Conservation (phyloP, 1,140 invertebrate genomes). For the Temnothorax longispinosus region DNA sequence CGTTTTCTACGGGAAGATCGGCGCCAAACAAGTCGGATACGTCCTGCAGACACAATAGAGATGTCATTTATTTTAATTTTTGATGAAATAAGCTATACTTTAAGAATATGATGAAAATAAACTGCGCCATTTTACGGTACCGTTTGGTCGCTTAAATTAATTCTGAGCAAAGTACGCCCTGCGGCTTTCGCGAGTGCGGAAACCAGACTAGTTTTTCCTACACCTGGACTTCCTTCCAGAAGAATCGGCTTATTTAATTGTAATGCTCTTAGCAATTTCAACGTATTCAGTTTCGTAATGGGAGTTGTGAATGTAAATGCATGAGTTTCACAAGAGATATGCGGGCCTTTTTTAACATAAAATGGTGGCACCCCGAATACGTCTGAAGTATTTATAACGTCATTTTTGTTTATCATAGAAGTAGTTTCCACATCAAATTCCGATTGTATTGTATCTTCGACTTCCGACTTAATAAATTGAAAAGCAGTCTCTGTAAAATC, state of each 20-base stretch:
- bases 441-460: constrained; percentile 72
- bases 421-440: constrained; percentile 52
- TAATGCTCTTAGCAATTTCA: constrained; percentile 94
- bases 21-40: constrained; percentile 99
- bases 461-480: constrained; percentile 86
- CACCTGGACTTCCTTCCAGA: constrained; percentile 98
- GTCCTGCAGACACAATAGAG: constrained; percentile 88
- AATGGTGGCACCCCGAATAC: constrained; percentile 91
- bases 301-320: constrained; percentile 92
- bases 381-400: constrained; percentile 32
- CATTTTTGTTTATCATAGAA: constrained; percentile 20
- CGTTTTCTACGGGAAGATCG: constrained; percentile 97
- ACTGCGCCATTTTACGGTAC: constrained; percentile 83
- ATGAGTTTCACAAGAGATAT: constrained; percentile 63
- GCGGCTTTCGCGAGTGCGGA: constrained; percentile 95
- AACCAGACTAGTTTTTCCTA: constrained; percentile 98
- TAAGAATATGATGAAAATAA: not conserved
- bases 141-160: constrained; percentile 99
- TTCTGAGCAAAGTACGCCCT: constrained; percentile 93
- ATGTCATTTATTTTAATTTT: constrained; percentile 12
- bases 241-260: constrained; percentile 97
- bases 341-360: constrained; percentile 87
- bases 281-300: constrained; percentile 93
- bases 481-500: constrained; percentile 85
- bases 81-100: not conserved